Conservation (phyloP, 1,140 invertebrate species). For the Drosophila pseudoananassae region DNA sequence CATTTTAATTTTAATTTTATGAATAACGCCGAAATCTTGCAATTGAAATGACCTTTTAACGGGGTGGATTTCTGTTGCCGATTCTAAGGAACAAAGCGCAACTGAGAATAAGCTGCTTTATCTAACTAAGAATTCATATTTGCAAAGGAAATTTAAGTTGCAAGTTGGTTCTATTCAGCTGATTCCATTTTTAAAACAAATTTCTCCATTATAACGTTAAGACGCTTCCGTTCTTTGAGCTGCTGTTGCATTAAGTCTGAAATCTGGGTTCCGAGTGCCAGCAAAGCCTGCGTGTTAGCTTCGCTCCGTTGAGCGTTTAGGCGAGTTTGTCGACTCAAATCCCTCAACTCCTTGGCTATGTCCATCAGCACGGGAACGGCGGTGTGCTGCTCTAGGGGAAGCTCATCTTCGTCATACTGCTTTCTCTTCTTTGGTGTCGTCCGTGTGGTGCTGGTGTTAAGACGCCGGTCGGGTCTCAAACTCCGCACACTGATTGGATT, state of each 20-base stretch:
- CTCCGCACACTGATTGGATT: constrained; percentile 22
- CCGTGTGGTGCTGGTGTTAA: constrained; percentile 5
- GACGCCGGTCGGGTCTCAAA: constrained; percentile 28
- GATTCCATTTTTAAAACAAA: constrained; percentile 73
- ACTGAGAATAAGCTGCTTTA: too few species aligned
- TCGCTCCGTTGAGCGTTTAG: constrained; percentile 63
- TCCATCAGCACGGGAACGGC: constrained; percentile 50
- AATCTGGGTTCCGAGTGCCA: constrained; percentile 58
- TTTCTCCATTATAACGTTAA: constrained; percentile 66
- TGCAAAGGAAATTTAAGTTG: neutral
- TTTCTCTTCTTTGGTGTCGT: constrained; percentile 44
- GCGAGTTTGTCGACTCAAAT: constrained; percentile 62
- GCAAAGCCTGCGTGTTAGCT: constrained; percentile 57
- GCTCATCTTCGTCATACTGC: constrained; percentile 14
- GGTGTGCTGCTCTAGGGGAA: constrained; percentile 1
- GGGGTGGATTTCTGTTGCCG: too few species aligned
- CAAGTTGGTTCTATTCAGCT: constrained; percentile 28
- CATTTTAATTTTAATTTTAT: too few species aligned
- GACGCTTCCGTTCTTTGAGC: constrained; percentile 62
- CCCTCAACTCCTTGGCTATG: constrained; percentile 57
- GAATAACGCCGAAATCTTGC: too few species aligned
- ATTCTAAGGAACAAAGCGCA: too few species aligned
- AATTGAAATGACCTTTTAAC: too few species aligned
- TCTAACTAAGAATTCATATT: neutral
- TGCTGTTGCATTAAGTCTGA: constrained; percentile 69